phyloP scores from a whole-genome alignment of 1,140 invertebrate genomes.

The Leptopilina clavipes region DNA sequence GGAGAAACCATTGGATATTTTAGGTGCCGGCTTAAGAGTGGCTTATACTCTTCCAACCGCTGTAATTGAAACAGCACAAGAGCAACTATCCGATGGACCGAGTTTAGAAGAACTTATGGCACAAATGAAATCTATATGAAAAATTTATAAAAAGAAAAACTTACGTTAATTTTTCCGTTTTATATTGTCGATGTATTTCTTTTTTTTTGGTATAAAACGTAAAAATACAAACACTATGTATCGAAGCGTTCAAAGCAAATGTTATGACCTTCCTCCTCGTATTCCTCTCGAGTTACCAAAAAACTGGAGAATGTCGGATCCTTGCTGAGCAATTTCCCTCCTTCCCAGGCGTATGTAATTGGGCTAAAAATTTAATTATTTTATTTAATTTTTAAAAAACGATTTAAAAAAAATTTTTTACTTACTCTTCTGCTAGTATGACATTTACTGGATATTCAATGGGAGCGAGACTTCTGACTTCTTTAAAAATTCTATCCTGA shows the following conservation, averaged over 20 bases:
- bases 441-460: slow-evolving; percentile 85
- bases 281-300: slow-evolving; percentile 88
- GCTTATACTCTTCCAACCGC: slow-evolving; percentile 80
- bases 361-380: slow-evolving; percentile 80
- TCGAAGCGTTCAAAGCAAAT: slow-evolving; percentile 84
- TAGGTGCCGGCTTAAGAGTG: slow-evolving; percentile 79
- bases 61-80: slow-evolving; percentile 61
- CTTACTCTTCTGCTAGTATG: slow-evolving; percentile 81
- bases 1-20: slow-evolving; percentile 70
- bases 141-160: slow-evolving; percentile 35
- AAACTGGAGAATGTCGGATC: slow-evolving; percentile 84
- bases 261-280: slow-evolving; percentile 88
- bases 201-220: slow-evolving; percentile 20
- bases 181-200: slow-evolving; percentile 5
- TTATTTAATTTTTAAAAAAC: too few species aligned
- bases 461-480: slow-evolving; percentile 86
- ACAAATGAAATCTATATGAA: slow-evolving; percentile 89
- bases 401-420: slow-evolving; percentile 40
- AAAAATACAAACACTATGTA: slow-evolving; percentile 64
- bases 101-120: slow-evolving; percentile 92
- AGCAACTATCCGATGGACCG: slow-evolving; percentile 68
- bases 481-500: slow-evolving; percentile 85
- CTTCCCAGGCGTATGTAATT: slow-evolving; percentile 90
- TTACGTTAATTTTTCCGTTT: not conserved
- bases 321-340: slow-evolving; percentile 84